These are phyloP conservation scores for Deroptyus accipitrinus DNA, from an alignment of 2,113 vertebrate genomes.

Conservation along the genomic window DNA sequence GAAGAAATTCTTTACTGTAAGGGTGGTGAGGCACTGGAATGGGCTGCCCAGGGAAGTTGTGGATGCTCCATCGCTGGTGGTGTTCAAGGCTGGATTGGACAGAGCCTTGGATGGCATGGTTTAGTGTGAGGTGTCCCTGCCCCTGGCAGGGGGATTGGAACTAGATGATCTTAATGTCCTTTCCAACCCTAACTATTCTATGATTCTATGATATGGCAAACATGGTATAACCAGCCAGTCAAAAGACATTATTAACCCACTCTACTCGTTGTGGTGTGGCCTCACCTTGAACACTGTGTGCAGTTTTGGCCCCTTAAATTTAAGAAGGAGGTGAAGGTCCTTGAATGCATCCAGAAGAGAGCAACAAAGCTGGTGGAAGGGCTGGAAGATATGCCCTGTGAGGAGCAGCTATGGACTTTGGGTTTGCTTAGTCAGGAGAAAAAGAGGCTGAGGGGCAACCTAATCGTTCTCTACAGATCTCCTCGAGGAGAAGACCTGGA, in stretches of 20 bases:
- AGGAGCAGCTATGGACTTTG: neutral
- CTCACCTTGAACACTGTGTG: neutral
- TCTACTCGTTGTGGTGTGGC: fast-evolving
- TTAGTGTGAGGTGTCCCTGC: no score
- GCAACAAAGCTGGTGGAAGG: neutral
- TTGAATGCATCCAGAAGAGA: neutral
- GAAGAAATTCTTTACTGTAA: no score
- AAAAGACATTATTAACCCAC: neutral
- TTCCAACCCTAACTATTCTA: no score
- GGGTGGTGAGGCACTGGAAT: no score
- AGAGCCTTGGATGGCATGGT: no score
- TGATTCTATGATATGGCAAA: neutral
- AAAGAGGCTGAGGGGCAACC: neutral
- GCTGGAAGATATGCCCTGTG: neutral
- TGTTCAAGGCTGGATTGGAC: no score
- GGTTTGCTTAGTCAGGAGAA: neutral
- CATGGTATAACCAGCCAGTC: fast-evolving
- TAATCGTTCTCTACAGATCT: neutral
- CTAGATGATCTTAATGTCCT: no score
- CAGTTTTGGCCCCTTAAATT: neutral
- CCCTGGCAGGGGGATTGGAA: no score
- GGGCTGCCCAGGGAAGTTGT: no score
- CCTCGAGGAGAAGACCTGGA: neutral
- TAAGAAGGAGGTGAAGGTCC: neutral
- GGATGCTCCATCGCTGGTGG: no score